Evolutionary conservation across 2,888 invertebrate genomes (phyloP).

Genomic region (Caenorhabditis plicata): DNA sequence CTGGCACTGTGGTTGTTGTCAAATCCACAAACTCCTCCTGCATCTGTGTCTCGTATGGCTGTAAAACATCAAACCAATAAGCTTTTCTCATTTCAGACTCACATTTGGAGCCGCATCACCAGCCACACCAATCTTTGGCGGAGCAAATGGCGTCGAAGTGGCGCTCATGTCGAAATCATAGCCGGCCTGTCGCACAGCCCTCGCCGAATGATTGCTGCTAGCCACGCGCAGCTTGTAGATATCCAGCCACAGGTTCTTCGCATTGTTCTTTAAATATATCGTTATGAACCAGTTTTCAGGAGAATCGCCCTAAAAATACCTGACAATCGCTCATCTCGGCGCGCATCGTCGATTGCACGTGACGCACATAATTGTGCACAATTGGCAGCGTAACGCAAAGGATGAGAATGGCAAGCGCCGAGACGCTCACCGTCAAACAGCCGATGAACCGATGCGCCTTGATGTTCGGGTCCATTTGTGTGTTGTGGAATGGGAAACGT

Average conservation of each 20-base stretch:
- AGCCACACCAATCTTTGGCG: slow-evolving; percentile 18
- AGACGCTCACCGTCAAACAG: slow-evolving; percentile 29
- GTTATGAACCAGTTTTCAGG: neutral
- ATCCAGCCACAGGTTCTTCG: slow-evolving; percentile 25
- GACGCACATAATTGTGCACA: slow-evolving; percentile 28
- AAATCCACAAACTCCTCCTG: too few relatives aligned
- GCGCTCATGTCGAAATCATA: slow-evolving; percentile 6
- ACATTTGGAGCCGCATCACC: slow-evolving; percentile 20
- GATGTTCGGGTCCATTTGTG: too few relatives aligned
- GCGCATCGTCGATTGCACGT: slow-evolving; percentile 32
- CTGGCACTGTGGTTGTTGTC: slow-evolving; percentile 8
- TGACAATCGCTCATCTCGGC: slow-evolving; percentile 37
- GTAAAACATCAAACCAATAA: slow-evolving; percentile 1
- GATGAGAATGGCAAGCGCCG: slow-evolving; percentile 29
- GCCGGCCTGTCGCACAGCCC: slow-evolving; percentile 27
- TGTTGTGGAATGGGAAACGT: too few relatives aligned
- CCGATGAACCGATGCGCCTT: slow-evolving; percentile 43
- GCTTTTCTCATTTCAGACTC: slow-evolving; percentile 1
- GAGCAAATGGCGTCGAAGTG: slow-evolving; percentile 18
- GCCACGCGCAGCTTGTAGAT: slow-evolving; percentile 23
- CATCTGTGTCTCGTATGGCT: slow-evolving; percentile 23
- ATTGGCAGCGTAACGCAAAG: slow-evolving; percentile 38
- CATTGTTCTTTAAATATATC: slow-evolving; percentile 13
- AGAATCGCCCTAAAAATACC: slow-evolving; percentile 6
- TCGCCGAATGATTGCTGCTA: too few relatives aligned